A percentile compares a stretch with the other conserved stretches of the same genome.
Conservation (phyloP, 1,140 invertebrate species). For the Acyrthosiphon pisum region DNA sequence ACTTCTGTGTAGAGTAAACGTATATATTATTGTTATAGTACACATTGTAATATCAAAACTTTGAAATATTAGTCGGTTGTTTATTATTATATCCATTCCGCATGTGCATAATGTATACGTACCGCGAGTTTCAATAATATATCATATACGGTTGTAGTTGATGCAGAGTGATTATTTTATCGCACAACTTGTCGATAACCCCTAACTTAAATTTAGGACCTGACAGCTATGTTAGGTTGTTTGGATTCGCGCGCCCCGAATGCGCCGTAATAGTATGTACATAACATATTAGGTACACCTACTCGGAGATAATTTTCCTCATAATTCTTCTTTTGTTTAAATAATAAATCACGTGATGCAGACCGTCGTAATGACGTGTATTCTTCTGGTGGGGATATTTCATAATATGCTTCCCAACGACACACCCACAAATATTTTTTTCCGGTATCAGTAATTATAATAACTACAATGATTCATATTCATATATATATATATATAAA, state of each 20-base stretch:
- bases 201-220: not conserved
- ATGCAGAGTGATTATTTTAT: not conserved
- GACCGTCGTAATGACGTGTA: not conserved
- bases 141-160: not conserved
- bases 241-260: not conserved
- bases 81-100: not conserved
- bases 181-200: not conserved
- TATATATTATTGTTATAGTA: not conserved
- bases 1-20: not conserved
- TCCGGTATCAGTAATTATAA: not conserved
- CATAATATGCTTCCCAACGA: not conserved
- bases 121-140: not conserved
- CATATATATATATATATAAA: too few relatives aligned
- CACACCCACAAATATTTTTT: not conserved
- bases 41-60: conserved; percentile 5
- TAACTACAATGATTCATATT: not conserved
- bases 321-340: not conserved
- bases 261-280: not conserved
- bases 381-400: not conserved
- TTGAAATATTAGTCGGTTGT: conserved; percentile 6
- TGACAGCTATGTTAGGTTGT: not conserved
- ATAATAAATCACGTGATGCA: not conserved
- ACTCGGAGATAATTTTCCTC: not conserved
- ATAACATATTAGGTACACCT: not conserved
- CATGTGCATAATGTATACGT: not conserved